Conservation (phyloP, 2,113 vertebrate species). For the Vombatus ursinus region DNA sequence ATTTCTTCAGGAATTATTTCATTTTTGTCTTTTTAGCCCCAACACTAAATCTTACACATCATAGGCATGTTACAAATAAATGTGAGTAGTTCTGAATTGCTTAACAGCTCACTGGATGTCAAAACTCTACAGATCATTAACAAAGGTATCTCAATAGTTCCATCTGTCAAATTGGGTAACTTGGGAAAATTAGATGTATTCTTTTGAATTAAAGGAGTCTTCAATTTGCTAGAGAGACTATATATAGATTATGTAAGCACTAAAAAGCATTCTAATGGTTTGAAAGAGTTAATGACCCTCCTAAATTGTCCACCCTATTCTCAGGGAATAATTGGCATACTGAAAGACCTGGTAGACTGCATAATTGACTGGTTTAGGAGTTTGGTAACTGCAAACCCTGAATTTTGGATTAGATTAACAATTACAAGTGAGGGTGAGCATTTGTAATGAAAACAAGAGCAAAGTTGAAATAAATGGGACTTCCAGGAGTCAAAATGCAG, state of each 20-base stretch:
- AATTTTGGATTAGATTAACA: neutral
- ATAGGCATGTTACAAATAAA: neutral
- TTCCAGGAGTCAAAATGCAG: no score
- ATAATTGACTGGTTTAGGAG: conserved; percentile 3
- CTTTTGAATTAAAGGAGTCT: neutral
- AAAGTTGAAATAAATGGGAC: neutral
- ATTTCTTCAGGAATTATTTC: neutral
- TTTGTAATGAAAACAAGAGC: neutral
- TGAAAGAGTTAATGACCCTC: neutral
- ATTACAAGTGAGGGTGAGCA: neutral
- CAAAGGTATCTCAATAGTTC: neutral
- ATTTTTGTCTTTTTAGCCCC: neutral
- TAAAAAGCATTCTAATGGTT: neutral
- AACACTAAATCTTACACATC: neutral
- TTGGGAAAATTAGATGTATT: neutral
- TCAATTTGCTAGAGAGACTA: neutral
- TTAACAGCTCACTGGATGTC: neutral
- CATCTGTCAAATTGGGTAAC: neutral
- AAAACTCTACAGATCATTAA: neutral
- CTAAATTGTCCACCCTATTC: neutral
- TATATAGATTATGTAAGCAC: neutral
- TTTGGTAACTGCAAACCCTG: neutral
- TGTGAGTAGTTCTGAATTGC: neutral
- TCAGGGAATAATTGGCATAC: conserved; percentile 1
- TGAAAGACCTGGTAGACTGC: neutral